A percentile compares a stretch with the other conserved stretches of the same genome.
These are phyloP conservation scores for Drosophila carrolli DNA, from an alignment of 1,140 invertebrate species.

Conservation along the genomic window DNA sequence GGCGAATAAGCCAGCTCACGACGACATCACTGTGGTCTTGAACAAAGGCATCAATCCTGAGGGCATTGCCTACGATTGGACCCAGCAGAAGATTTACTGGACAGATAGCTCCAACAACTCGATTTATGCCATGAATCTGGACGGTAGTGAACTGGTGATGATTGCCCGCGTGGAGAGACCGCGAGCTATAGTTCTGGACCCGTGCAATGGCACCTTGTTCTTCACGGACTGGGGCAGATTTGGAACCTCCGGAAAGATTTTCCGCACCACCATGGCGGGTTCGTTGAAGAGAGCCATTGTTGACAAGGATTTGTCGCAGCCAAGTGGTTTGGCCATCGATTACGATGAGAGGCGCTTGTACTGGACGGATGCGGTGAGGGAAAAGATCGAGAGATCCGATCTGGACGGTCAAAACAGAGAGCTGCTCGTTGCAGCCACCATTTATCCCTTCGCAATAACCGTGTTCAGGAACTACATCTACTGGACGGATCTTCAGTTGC, in stretches of 20 bases:
- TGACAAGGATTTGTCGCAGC: constrained; percentile 95
- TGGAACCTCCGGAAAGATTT: constrained; percentile 97
- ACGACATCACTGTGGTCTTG: constrained; percentile 90
- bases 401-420: constrained; percentile 93
- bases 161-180: constrained; percentile 96
- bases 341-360: constrained; percentile 98
- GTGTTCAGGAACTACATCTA: constrained; percentile 97
- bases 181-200: constrained; percentile 97
- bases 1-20: constrained; percentile 87
- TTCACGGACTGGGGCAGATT: constrained; percentile 97
- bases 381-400: constrained; percentile 98
- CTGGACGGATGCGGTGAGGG: constrained; percentile 98
- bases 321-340: constrained; percentile 97
- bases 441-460: constrained; percentile 98
- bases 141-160: constrained; percentile 95
- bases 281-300: constrained; percentile 96
- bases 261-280: constrained; percentile 98
- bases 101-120: constrained; percentile 97
- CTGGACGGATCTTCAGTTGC: constrained; percentile 97
- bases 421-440: constrained; percentile 94
- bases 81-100: constrained; percentile 98
- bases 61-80: constrained; percentile 98
- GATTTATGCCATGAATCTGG: constrained; percentile 97
- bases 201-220: constrained; percentile 96
- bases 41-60: constrained; percentile 95